Percentiles rank a stretch among this genome's conserved stretches.
Conservation (phyloP, 2,113 vertebrate species). For the Eidolon helvum region DNA sequence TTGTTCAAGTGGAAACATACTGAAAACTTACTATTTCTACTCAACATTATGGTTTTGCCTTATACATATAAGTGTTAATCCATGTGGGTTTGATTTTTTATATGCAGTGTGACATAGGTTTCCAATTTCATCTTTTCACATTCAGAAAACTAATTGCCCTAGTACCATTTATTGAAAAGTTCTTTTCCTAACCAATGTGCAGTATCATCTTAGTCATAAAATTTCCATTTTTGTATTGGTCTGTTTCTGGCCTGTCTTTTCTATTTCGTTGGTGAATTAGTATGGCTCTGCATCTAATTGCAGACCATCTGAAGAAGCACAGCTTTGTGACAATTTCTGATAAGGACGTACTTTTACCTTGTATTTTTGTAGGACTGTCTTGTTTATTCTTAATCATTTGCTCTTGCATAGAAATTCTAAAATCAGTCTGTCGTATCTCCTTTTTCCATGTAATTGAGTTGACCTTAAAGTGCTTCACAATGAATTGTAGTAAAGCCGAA, state of each 20-base stretch:
- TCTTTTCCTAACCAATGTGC: not conserved
- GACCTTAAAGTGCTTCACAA: not conserved
- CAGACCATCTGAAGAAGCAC: not conserved
- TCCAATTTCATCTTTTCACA: not conserved
- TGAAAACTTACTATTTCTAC: not conserved
- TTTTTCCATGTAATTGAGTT: not conserved
- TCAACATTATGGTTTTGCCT: not conserved
- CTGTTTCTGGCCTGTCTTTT: not conserved
- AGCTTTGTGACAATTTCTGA: not conserved
- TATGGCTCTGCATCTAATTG: not conserved
- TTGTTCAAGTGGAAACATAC: not conserved
- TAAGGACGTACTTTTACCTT: not conserved
- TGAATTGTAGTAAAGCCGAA: not conserved
- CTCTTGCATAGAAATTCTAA: not conserved
- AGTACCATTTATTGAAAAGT: not conserved
- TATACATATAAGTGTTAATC: not conserved
- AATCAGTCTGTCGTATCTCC: not conserved
- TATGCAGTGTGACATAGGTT: not conserved
- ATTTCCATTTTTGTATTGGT: not conserved
- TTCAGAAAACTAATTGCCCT: not conserved
- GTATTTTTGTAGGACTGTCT: not conserved
- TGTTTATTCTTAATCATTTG: not conserved
- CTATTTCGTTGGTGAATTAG: not conserved
- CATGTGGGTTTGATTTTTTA: not conserved
- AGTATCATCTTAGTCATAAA: not conserved